Conservation (phyloP, 2,113 vertebrate species). For the Tetraodon nigroviridis region DNA sequence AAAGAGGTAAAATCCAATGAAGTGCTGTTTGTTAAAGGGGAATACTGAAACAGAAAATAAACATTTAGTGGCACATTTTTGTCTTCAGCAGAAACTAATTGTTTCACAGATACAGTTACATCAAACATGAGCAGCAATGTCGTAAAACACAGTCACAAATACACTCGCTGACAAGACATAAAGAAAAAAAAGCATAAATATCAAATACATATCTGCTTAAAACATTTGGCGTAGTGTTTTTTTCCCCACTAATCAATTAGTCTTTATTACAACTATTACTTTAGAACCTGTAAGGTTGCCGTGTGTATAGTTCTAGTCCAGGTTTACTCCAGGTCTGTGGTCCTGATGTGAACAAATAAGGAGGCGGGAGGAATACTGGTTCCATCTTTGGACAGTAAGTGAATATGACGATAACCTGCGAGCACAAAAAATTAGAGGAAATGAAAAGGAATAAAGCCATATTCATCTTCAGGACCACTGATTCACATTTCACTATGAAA, state of each 20-base stretch:
- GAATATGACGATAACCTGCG: conserved; percentile 92
- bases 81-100: conserved; percentile 14
- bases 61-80: conserved; percentile 48
- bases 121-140: conserved; percentile 18
- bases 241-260: conserved; percentile 34
- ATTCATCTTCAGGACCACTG: neutral
- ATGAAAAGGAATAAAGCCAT: neutral
- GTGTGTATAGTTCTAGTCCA: neutral
- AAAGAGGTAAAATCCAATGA: neutral
- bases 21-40: conserved; percentile 5
- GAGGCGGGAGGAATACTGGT: conserved; percentile 86
- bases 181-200: conserved; percentile 1
- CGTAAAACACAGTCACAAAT: conserved; percentile 10
- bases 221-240: conserved; percentile 47
- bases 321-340: conserved; percentile 54
- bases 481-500: too few relatives aligned
- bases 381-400: conserved; percentile 90
- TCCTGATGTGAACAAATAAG: conserved; percentile 83
- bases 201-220: neutral
- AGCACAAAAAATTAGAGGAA: conserved; percentile 8
- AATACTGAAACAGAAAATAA: conserved; percentile 35
- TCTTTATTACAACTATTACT: conserved; percentile 8
- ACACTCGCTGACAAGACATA: conserved; percentile 12
- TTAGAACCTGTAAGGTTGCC: neutral
- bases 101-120: conserved; percentile 8